Conservation (phyloP, 2,797 vertebrate species). For the Acanthurus tractus region DNA sequence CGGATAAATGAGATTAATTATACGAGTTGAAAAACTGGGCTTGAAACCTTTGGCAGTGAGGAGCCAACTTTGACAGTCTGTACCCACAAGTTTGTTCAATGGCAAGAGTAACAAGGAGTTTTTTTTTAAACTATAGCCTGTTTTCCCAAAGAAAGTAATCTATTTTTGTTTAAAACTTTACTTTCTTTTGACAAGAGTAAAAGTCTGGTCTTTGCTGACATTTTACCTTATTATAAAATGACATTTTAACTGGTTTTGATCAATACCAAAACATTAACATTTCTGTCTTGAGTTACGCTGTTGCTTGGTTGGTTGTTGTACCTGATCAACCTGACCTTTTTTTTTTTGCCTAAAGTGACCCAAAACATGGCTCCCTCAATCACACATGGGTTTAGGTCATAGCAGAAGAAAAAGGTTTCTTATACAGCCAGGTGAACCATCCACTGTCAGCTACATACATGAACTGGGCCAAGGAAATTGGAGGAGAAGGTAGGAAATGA, state of each 20-base stretch:
- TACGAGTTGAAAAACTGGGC: conserved; percentile 23
- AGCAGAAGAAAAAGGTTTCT: conserved; percentile 62
- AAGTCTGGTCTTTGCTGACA: not conserved
- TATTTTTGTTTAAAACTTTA: not conserved
- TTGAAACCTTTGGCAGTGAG: conserved; percentile 1
- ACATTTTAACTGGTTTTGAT: conserved; percentile 1
- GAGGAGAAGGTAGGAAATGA: conserved; percentile 87
- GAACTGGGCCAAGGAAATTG: conserved; percentile 84
- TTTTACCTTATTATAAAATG: not conserved
- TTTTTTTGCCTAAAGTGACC: conserved; percentile 28
- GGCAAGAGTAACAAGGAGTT: not conserved
- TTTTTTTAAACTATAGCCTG: not conserved
- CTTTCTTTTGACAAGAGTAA: conserved; percentile 1
- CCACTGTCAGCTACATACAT: conserved; percentile 62
- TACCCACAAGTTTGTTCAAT: not conserved
- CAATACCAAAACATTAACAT: not conserved
- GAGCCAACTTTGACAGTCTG: conserved; percentile 3
- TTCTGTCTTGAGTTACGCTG: not conserved
- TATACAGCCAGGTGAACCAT: conserved; percentile 72
- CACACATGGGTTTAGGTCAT: conserved; percentile 39
- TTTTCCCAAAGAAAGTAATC: not conserved
- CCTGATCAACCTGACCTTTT: conserved; percentile 40
- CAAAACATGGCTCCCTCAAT: conserved; percentile 52
- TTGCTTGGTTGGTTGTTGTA: conserved; percentile 28
- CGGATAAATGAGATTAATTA: conserved; percentile 60